Base-by-base conservation (phyloP, 2,113 vertebrate genomes). In the Halichoerus grypus region DNA sequence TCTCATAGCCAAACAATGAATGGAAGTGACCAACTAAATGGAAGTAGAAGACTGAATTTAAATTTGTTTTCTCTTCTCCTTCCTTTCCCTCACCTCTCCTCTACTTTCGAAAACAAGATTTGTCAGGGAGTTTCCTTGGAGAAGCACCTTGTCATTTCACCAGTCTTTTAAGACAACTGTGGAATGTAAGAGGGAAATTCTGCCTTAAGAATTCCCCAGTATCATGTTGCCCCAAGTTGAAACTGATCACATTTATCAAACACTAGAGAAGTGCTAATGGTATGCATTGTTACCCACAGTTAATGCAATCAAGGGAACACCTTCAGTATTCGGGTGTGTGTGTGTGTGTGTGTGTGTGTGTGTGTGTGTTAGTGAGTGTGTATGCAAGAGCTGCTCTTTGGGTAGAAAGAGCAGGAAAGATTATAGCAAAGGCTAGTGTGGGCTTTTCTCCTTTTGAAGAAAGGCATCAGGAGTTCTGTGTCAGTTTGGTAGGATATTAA, bases 271-370 rank as follows among this genome's bases (percentile, higher is more conserved):
- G 97, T 96, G 97, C 77, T 98, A 98, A 98, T 98, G 24, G 13
- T 98, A 98, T 98, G 94, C 98, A 89, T 76, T 96, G 97, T 97
- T 97, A 98, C 90, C 95, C 94, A 96, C 96, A 98, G 97, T 97
- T 98, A 98, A 98, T 98, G 96, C 93, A 97, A 98, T 97, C 97
- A 98, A 96, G 97, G 93, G 95, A 98, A 95, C 97, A 98, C 97
- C 95, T 97, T 80, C 94, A 88, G 36, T 39, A 36, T 55, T 91
- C 65, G 63, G 22, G 42, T 33, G 36, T 65, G 36, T 36, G 36
- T 36, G 36, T 36, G 36, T 94, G 91, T 87, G n/a, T 91, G 65
- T 51, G n/a, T 42, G 59, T 21, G 9, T 69, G 59, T 65, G 65
- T 71, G 67, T 11, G n/a, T 71, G 36, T 74, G 72, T 63, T n/a